Evolutionary conservation across 2,888 invertebrate genomes (phyloP), one percentile per base, ranked within the genome.

Genomic region (Brachylomia viminalis): DNA sequence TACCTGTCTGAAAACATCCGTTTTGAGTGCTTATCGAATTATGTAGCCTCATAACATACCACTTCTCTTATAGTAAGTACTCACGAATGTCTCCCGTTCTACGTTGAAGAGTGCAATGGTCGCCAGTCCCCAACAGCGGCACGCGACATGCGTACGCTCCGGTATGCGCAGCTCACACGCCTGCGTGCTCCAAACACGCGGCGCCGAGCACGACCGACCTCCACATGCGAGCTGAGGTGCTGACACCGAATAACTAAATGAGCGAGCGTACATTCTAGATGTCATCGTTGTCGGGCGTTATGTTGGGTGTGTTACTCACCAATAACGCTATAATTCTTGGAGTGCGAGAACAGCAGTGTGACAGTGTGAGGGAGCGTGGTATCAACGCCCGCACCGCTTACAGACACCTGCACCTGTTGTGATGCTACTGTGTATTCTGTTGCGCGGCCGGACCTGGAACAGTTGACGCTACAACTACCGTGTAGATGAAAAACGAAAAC

Each of bases 401-500:
- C 92, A 2, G 91, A 92, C 76, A 95, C 90, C 85, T 96, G 96
- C 49, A 94, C 90, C 83, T 96, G 96, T 80, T 97, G 97, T 0
- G 98, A 98, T 73, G 97, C 97, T 70, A 98, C 95, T 87, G 97
- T 96, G 92, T 97, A 98, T 91, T 98, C 97, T 89, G 97, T 93
- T 91, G 97, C 97, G 20, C 97, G 97, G 0, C 97, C 97, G 87
- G 97, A 97, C 91, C 98, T 98, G 91, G 84, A 93, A 94, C 85
- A 90, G 80, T 92, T 91, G 77, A 86, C 75, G 91, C 93, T 94
- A 92, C 89, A 92, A 88, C 87, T 75, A 82, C 79, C 83, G 82
- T 84, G 81, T 77, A 74, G 54, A 64, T 61, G 45, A 38, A 81
- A 87, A 83, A 80, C 68, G 68, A 80, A 80, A 76, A 74, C 68